Evolutionary conservation across 2,797 vertebrate genomes (phyloP).

Genomic region (Falco rusticolus): DNA sequence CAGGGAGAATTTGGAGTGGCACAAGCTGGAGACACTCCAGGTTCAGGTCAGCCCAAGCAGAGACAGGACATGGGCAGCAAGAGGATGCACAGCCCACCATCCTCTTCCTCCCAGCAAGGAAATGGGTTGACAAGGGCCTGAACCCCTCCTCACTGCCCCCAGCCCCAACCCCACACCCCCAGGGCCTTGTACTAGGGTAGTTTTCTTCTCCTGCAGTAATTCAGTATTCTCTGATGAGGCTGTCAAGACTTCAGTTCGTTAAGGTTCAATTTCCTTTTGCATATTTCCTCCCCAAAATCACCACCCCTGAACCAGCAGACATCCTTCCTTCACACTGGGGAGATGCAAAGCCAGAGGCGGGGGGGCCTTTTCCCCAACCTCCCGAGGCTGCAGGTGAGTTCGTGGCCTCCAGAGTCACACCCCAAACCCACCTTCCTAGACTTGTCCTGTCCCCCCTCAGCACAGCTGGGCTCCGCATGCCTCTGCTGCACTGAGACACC

Average conservation of each 20-base stretch:
- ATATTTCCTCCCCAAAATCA: no score
- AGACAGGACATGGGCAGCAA: neutral
- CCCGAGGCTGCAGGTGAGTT: neutral
- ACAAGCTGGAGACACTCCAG: neutral
- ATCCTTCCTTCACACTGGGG: neutral
- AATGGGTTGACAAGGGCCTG: neutral
- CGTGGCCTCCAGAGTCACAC: neutral
- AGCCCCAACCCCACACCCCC: neutral
- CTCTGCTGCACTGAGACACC: no score
- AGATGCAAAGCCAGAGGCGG: neutral
- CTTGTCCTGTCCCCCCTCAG: no score
- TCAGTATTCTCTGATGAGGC: neutral
- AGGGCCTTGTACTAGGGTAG: neutral
- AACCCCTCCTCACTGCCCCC: accelerated
- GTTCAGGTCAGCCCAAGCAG: neutral
- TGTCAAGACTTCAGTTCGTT: neutral
- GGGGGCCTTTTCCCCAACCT: neutral
- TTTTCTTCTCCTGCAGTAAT: neutral
- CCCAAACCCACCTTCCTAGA: neutral
- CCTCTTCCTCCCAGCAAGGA: neutral
- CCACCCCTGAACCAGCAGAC: neutral
- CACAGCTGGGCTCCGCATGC: no score
- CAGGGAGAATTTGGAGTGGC: neutral
- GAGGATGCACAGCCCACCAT: neutral
- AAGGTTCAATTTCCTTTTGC: neutral